Conservation (phyloP, 2,113 vertebrate genomes). For the Mungos mungo region DNA sequence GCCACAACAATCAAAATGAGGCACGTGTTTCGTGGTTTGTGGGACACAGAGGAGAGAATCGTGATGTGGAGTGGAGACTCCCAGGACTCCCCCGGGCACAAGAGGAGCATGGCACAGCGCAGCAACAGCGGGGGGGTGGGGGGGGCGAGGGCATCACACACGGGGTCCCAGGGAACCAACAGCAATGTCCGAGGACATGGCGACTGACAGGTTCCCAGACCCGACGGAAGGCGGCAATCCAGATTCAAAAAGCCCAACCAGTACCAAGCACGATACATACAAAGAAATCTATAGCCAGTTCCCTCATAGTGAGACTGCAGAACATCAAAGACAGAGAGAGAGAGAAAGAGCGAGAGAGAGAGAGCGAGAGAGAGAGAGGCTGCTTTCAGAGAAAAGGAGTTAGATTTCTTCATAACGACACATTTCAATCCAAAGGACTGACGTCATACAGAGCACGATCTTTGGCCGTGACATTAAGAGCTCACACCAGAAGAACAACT, state of each 20-base stretch:
- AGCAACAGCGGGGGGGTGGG: not conserved
- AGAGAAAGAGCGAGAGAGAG: too few species aligned
- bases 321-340: not conserved
- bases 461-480: not conserved
- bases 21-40: too few species aligned
- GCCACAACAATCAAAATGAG: not conserved
- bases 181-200: accelerated
- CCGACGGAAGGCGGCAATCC: accelerated
- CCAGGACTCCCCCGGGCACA: too few species aligned
- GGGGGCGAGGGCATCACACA: accelerated
- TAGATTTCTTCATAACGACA: too few species aligned
- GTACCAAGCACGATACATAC: not conserved
- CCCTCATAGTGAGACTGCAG: accelerated
- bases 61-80: not conserved
- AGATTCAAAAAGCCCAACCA: not conserved
- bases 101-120: accelerated
- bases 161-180: not conserved
- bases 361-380: too few species aligned
- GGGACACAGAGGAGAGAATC: not conserved
- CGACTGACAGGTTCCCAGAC: accelerated
- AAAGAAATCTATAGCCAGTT: too few species aligned
- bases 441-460: accelerated
- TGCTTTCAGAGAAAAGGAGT: not conserved
- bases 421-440: not conserved
- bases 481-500: not conserved